These are phyloP conservation scores for Anorthoa munda DNA, from an alignment of 2,888 invertebrate genomes.

Conservation along the genomic window DNA sequence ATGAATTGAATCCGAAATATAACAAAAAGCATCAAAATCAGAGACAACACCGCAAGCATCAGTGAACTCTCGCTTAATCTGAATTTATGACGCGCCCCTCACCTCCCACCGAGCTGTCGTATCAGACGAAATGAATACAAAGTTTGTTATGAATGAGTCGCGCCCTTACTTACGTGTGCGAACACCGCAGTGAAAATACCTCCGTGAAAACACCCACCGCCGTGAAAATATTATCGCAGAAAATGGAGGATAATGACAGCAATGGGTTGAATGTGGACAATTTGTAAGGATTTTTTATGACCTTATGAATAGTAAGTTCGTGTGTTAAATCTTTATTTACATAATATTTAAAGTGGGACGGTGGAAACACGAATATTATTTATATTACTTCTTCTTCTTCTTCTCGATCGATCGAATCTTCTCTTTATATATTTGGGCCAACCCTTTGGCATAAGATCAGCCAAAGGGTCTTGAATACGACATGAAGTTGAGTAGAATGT, in stretches of 20 bases:
- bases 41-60: conserved; percentile 37
- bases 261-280: conserved; percentile 58
- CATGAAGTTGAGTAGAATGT: too few species aligned
- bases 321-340: conserved; percentile 18
- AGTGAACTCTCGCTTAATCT: conserved; percentile 70
- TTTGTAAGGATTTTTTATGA: conserved; percentile 58
- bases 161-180: conserved; percentile 60
- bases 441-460: too few species aligned
- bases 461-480: not conserved
- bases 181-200: conserved; percentile 51
- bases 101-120: conserved; percentile 64
- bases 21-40: conserved; percentile 26
- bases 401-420: too few species aligned
- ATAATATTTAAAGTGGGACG: not conserved
- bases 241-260: conserved; percentile 32
- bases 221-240: conserved; percentile 5
- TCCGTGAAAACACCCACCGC: conserved; percentile 10
- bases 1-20: too few species aligned
- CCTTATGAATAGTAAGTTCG: conserved; percentile 30
- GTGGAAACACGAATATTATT: not conserved
- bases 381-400: too few species aligned
- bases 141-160: conserved; percentile 73
- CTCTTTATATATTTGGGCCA: too few species aligned
- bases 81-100: conserved; percentile 76
- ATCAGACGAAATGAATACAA: conserved; percentile 76